Evolutionary conservation across 2,888 invertebrate genomes (phyloP).

Genomic region (Pyralis farinalis): DNA sequence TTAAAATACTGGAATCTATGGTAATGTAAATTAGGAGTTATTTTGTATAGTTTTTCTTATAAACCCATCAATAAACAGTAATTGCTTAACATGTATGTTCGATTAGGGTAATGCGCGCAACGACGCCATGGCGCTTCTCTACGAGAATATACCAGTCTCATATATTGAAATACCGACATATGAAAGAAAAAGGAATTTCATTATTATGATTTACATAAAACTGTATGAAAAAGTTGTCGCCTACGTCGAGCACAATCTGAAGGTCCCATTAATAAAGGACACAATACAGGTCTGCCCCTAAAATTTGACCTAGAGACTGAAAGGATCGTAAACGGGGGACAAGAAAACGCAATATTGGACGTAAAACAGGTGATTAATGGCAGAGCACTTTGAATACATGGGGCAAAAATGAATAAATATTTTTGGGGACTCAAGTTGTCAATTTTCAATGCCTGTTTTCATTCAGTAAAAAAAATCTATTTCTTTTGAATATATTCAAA

Average conservation of each 20-base stretch:
- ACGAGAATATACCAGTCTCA: too few species aligned
- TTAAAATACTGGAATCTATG: too few species aligned
- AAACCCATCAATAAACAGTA: too few species aligned
- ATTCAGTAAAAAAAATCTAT: not conserved
- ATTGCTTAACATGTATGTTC: too few species aligned
- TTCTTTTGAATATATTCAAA: not conserved
- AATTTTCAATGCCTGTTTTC: slow-evolving; percentile 3
- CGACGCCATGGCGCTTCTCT: too few species aligned
- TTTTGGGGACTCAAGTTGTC: not conserved
- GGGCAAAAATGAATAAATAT: not conserved
- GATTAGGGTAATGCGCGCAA: too few species aligned
- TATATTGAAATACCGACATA: too few species aligned
- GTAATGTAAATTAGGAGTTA: too few species aligned
- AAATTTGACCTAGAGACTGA: slow-evolving; percentile 12
- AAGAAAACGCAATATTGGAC: slow-evolving; percentile 23
- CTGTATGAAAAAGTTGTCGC: slow-evolving; percentile 7
- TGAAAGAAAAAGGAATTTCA: too few species aligned
- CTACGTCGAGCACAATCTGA: slow-evolving; percentile 7
- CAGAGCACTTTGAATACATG: not conserved
- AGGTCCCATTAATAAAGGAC: slow-evolving; percentile 7
- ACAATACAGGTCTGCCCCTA: slow-evolving; percentile 15
- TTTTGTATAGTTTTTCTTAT: too few species aligned
- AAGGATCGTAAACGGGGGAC: slow-evolving; percentile 6
- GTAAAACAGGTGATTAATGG: slow-evolving; percentile 24
- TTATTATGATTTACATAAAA: too few species aligned